These are phyloP conservation scores for Furnarius figulus DNA, from an alignment of 2,113 vertebrate species.

Conservation along the genomic window DNA sequence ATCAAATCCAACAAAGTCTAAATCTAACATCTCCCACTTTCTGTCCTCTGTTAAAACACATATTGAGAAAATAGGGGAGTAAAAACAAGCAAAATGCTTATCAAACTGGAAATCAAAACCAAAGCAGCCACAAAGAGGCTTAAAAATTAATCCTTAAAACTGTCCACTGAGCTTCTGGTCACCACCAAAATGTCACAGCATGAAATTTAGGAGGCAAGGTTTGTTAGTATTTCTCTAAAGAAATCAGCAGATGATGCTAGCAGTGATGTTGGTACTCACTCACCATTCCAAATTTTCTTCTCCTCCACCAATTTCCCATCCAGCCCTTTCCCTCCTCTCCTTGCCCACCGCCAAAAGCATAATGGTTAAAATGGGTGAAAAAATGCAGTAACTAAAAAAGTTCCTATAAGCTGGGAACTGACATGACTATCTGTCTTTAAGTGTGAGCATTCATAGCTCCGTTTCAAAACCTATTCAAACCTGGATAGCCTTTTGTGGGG, in stretches of 20 bases:
- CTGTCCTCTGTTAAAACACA: background rate
- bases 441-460: background rate
- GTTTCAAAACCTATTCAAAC: conserved; percentile 57
- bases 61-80: background rate
- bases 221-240: background rate
- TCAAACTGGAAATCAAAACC: background rate
- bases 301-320: background rate
- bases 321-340: background rate
- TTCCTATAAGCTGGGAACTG: conserved; percentile 34
- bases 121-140: background rate
- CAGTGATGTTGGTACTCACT: background rate
- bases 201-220: background rate
- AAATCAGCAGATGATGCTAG: background rate
- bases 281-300: background rate
- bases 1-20: background rate
- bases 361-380: background rate
- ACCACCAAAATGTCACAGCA: background rate
- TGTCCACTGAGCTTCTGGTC: background rate
- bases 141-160: background rate
- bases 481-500: conserved; percentile 48
- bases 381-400: conserved; percentile 17
- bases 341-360: background rate
- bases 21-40: background rate
- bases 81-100: background rate
- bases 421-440: conserved; percentile 43